Base-by-base conservation (phyloP, 1,140 invertebrate species). In the Hydropsyche tenuis region DNA sequence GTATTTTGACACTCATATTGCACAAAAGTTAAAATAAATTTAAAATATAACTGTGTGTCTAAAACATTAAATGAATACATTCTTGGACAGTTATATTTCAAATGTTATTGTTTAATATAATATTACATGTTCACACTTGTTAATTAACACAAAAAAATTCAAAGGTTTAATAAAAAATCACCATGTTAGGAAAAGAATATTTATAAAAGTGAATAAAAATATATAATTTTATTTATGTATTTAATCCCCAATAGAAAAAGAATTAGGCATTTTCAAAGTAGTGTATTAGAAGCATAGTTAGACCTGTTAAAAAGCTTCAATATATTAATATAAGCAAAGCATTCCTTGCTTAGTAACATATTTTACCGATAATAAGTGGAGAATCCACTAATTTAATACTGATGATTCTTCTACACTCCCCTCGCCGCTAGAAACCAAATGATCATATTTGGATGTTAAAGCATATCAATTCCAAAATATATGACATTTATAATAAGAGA, bases 341-440 rank as follows among this genome's bases (percentile, higher is more conserved):
- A 78, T 78, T 74, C 77, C 56, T 27, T 56, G 77, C 77, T 75
- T 69, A 78, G 20, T 72, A 69, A 73, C 72, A 72, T 72, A 72
- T 72, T 81, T 85, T 84, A 85, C 84, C 76, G 76, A 66, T 76
- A 43, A 74, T 37, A 72, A 77, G 76, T 77, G 70, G 82, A 80
- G 81, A 76, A 72, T 80, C 79, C 80, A 81, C 80, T 82, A 79
- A 83, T 74, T 80, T 80, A 82, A 80, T 84, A 85, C 80, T 76
- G 81, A 79, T 81, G 76, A 45, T 71, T 68, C 76, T 79, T 81
- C 81, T 85, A 85, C 75, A 83, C 81, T 83, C 82, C 84, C 84
- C 85, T 84, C 81, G 80, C 83, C 78, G 82, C 84, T 85, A 85
- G 83, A 82, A 85, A 83, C 81, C 75, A 85, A 85, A 84, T 72